Percentiles rank a stretch among this genome's conserved stretches.
phyloP scores from a whole-genome alignment of 2,888 invertebrate genomes.

The Limnephilus rhombicus region DNA sequence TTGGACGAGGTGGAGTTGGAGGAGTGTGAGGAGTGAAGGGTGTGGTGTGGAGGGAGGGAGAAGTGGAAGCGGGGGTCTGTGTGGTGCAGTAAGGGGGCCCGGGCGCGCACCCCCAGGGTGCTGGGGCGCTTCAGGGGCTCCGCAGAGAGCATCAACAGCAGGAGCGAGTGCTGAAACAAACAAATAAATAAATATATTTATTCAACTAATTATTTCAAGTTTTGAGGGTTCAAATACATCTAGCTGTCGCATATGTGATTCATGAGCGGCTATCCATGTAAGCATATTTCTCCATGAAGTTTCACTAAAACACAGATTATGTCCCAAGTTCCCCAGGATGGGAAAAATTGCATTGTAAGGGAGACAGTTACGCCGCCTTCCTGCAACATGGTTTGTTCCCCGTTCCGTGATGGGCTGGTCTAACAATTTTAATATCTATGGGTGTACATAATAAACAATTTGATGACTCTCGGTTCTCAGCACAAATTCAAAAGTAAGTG shows the following conservation, averaged over 20 bases:
- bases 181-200: not conserved
- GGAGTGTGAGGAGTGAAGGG: constrained; percentile 39
- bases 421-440: no score
- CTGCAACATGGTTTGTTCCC: no score
- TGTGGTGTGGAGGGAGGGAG: constrained; percentile 72
- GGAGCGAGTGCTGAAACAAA: constrained; percentile 80
- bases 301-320: no score
- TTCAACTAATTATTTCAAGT: not conserved
- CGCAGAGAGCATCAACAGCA: constrained; percentile 87
- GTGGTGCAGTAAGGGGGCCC: constrained; percentile 78
- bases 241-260: no score
- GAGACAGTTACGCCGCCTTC: no score
- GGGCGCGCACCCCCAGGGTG: constrained; percentile 83
- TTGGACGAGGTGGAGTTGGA: constrained; percentile 41
- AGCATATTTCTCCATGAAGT: no score
- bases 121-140: constrained; percentile 86
- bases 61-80: constrained; percentile 77
- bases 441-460: no score
- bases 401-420: no score
- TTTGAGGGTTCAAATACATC: not conserved
- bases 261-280: no score
- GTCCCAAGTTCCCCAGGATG: no score
- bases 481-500: not conserved
- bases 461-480: not conserved
- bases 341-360: no score